Percentiles rank a stretch among this genome's conserved stretches.
Conservation (phyloP, 2,888 invertebrate species). For the Acanthosepion pharaonis region DNA sequence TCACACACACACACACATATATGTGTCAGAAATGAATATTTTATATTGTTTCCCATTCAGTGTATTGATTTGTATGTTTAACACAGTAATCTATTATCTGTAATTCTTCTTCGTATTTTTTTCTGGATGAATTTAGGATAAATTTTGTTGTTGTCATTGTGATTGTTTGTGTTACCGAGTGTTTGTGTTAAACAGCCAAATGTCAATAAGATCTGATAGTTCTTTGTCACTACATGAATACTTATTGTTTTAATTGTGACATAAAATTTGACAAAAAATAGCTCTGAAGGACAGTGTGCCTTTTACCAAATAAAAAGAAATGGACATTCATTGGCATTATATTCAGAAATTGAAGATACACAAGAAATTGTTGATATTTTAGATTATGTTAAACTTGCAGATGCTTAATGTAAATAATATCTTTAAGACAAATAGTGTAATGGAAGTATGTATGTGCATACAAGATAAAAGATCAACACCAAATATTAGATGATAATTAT, state of each 20-base stretch:
- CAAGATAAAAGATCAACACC: background rate
- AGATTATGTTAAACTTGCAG: background rate
- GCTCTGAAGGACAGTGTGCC: background rate
- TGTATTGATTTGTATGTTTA: background rate
- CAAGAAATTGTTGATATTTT: background rate
- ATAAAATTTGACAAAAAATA: background rate
- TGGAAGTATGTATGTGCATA: background rate
- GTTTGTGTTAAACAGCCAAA: conserved; percentile 33
- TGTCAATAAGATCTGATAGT: conserved; percentile 1
- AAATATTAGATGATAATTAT: background rate
- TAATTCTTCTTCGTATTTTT: background rate
- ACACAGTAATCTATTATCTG: background rate
- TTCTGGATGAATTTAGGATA: background rate
- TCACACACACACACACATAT: background rate
- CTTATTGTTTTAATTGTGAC: background rate
- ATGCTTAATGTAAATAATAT: background rate
- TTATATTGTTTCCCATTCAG: background rate
- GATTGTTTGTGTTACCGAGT: conserved; percentile 6
- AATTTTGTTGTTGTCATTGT: background rate
- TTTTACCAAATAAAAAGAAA: conserved; percentile 14
- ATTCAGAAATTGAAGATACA: background rate
- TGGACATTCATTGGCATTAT: conserved; percentile 18
- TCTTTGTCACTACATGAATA: background rate
- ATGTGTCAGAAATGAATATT: background rate
- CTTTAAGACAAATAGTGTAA: background rate